phyloP scores from a whole-genome alignment of 2,888 invertebrate genomes.

The Artemia sinica region DNA sequence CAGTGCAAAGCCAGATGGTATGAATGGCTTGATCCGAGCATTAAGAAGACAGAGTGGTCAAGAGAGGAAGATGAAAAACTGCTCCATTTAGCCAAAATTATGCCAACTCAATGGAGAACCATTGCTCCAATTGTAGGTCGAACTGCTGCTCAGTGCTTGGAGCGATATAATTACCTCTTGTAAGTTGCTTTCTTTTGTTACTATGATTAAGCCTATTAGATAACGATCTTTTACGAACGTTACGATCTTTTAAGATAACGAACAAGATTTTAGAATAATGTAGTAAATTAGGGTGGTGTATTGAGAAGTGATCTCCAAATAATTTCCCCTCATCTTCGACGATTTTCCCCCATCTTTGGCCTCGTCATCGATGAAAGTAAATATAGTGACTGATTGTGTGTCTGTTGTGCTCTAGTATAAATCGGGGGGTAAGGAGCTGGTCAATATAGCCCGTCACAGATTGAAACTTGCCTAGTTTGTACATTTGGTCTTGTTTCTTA shows the following conservation, averaged over 20 bases:
- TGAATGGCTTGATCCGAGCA: slow-evolving; percentile 98
- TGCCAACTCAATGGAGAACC: slow-evolving; percentile 99
- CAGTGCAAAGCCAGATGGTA: slow-evolving; percentile 99
- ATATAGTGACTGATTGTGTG: too few relatives aligned
- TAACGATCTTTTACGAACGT: slow-evolving; percentile 15
- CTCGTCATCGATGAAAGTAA: too few relatives aligned
- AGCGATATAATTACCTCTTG: slow-evolving; percentile 88
- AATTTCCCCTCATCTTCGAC: too few relatives aligned
- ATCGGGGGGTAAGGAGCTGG: too few relatives aligned
- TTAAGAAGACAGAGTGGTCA: slow-evolving; percentile 99
- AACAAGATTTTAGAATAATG: not conserved
- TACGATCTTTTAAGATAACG: too few relatives aligned
- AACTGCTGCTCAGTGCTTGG: slow-evolving; percentile 95
- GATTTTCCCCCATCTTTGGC: too few relatives aligned
- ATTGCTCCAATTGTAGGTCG: slow-evolving; percentile 97
- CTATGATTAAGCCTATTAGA: not conserved
- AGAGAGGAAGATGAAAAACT: slow-evolving; percentile 97
- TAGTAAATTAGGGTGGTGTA: slow-evolving; percentile 18
- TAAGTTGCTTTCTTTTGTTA: slow-evolving; percentile 38
- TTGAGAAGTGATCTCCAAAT: too few relatives aligned
- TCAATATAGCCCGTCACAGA: too few relatives aligned
- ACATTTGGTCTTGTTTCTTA: too few relatives aligned
- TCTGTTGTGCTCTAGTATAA: too few relatives aligned
- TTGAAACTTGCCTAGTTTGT: too few relatives aligned
- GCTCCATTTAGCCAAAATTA: slow-evolving; percentile 87